Percentiles rank a stretch among this genome's conserved stretches.
Conservation (phyloP, 2,888 invertebrate species). For the Mesopsocus fuscifrons region DNA sequence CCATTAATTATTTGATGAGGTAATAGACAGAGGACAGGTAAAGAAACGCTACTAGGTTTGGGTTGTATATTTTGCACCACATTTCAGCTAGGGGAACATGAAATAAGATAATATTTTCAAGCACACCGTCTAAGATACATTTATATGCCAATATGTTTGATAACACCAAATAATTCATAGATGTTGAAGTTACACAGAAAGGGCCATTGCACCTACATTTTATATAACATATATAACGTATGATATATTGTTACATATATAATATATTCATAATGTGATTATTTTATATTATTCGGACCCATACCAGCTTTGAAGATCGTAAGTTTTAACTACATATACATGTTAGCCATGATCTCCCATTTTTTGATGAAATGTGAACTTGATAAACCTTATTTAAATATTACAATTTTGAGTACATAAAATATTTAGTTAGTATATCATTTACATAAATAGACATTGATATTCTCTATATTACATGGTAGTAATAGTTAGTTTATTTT, state of each 20-base stretch:
- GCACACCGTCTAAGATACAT: constrained; percentile 15
- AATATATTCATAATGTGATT: constrained; percentile 9
- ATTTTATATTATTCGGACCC: constrained; percentile 20
- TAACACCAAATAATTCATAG: constrained; percentile 13
- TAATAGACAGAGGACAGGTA: too few species aligned
- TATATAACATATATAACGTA: constrained; percentile 9
- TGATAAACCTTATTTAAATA: too few species aligned
- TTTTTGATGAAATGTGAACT: constrained; percentile 13
- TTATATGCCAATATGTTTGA: constrained; percentile 12
- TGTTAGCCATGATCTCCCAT: too few species aligned
- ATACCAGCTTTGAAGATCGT: constrained; percentile 21
- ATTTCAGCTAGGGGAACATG: constrained; percentile 16
- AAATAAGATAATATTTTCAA: constrained; percentile 13
- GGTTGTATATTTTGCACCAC: constrained; percentile 15
- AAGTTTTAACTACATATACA: too few species aligned
- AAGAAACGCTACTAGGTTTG: background rate
- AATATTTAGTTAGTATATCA: too few species aligned
- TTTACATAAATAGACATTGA: too few species aligned
- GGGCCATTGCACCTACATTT: constrained; percentile 3
- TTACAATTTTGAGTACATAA: too few species aligned
- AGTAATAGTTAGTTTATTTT: too few species aligned
- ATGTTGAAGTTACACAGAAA: constrained; percentile 10
- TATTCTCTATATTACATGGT: too few species aligned
- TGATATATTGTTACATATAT: constrained; percentile 11
- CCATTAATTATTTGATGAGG: too few species aligned